Base-by-base conservation (phyloP, 2,888 invertebrate genomes). In the Cremastobaeus sp. region DNA sequence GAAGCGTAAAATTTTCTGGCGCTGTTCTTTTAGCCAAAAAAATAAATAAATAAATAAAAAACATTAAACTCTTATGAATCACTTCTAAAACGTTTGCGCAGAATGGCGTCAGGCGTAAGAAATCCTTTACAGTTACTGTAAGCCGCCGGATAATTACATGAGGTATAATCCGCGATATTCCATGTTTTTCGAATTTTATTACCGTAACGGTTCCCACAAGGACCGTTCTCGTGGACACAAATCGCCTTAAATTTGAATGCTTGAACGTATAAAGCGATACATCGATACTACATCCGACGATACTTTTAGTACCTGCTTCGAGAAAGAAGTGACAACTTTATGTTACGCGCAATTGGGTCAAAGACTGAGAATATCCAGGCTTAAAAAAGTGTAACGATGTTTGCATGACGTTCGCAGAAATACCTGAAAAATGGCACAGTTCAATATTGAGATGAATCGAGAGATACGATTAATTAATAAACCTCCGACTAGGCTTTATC, bases 131-230 rank as follows among this genome's bases (percentile, higher is more conserved):
- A 11, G 15, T 34, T 45, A 39, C 48, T 11, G 6, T 50, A 48
- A n/a, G 20, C 39, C 30, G 32, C 12, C 5, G 11, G 20, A 18
- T 55, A 65, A 55, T 65, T 65, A 65, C 54, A 45, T 28, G 21
- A 20, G 12, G 30, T 14, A 47, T 55, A 37, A 65, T 64, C 30
- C 17, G 47, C 37, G 15, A 17, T 20, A 18, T 65, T 52, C 50
- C 25, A 35, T 35, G 54, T 20, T 64, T 43, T 52, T 59, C 17
- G 37, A 59, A 37, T 59, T 68, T 68, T 59, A 68, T 59, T 35
- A 45, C 18, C 3, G 43, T 68, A 68, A 68, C 68, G 68, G 68
- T 68, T 68, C 59, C 45, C 17, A 39, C 41, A 32, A 30, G 68
- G 68, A 52, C 59, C 59, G 68, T 68, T 59, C 15, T 30, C 35